phyloP scores from a whole-genome alignment of 2,797 vertebrate genomes.

The Characodon lateralis region DNA sequence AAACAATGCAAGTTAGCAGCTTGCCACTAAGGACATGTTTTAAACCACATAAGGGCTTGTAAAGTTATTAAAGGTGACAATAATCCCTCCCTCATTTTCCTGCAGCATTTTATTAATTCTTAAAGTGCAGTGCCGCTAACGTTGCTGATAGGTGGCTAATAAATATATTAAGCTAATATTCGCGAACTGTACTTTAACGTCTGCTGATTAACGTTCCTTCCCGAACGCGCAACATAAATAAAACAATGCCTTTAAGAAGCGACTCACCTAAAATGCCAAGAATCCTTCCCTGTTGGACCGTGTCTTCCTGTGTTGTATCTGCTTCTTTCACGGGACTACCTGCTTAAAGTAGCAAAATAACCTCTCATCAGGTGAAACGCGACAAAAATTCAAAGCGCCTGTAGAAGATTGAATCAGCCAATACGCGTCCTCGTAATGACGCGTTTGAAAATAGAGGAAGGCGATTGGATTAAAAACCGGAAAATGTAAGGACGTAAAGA shows the following conservation, averaged over 20 bases:
- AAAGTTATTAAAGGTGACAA: not conserved
- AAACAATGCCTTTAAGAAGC: not conserved
- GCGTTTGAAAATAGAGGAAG: not conserved
- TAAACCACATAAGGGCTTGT: too few species aligned
- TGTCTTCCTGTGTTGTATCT: not conserved
- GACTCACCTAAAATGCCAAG: not conserved
- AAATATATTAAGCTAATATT: not conserved
- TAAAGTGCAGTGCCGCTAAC: not conserved
- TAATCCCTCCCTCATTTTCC: not conserved
- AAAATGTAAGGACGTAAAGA: not conserved
- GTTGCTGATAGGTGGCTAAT: not conserved
- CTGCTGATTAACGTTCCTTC: not conserved
- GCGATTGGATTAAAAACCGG: slow-evolving; percentile 54
- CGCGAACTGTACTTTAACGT: not conserved
- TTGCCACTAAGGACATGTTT: not conserved
- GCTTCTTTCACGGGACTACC: not conserved
- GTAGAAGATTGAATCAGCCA: slow-evolving; percentile 54
- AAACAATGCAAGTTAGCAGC: not conserved
- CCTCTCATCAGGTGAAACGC: not conserved
- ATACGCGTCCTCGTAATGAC: slow-evolving; percentile 37
- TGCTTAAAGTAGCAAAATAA: slow-evolving; percentile 4
- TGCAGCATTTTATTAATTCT: not conserved
- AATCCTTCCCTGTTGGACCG: not conserved
- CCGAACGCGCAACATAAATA: not conserved
- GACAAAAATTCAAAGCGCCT: slow-evolving; percentile 46